Evolutionary conservation across 2,888 invertebrate genomes (phyloP), one percentile per base, ranked within the genome.

Genomic region (Oeneis ivallda): DNA sequence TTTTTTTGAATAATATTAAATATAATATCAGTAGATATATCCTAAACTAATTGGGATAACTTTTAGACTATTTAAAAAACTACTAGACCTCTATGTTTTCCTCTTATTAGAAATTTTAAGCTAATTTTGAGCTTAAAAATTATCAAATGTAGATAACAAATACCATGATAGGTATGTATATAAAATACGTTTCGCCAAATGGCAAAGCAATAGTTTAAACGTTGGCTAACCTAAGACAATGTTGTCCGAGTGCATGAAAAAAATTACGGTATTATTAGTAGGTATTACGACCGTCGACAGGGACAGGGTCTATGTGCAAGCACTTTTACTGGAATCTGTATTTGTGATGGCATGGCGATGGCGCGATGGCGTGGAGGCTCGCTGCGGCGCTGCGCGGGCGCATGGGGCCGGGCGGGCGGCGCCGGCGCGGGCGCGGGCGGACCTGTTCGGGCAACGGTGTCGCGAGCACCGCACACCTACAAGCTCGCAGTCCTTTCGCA

Each of bases 401-500:
- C 82, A 78, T 78, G 79, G 76, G 79, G 79, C 78, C 79, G 81
- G 84, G 84, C 83, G 82, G 80, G 81, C 82, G 79, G 81, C 80
- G 84, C 79, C 80, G 82, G 86, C 84, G 88, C 85, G 82, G 81
- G 82, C 80, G 83, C 80, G 90, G 90, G 89, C 87, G 88, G 89
- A 88, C 89, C 89, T 84, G 89, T 86, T 82, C 88, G 77, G 85
- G 86, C 92, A 90, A 89, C 90, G 89, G 89, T 92, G 90, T 85
- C 88, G 86, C 84, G 78, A 81, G 84, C 87, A 84, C 86, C 87
- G 87, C 90, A 88, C 89, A 84, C 81, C 77, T 74, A 76, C 84
- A 79, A 78, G 79, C 82, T 80, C 87, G 84, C 91, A 91, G 92
- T 91, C 88, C 88, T 87, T 83, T 85, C 86, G 85, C 86, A 86